phyloP scores from a whole-genome alignment of 2,797 vertebrate species.

The Spheniscus humboldti region DNA sequence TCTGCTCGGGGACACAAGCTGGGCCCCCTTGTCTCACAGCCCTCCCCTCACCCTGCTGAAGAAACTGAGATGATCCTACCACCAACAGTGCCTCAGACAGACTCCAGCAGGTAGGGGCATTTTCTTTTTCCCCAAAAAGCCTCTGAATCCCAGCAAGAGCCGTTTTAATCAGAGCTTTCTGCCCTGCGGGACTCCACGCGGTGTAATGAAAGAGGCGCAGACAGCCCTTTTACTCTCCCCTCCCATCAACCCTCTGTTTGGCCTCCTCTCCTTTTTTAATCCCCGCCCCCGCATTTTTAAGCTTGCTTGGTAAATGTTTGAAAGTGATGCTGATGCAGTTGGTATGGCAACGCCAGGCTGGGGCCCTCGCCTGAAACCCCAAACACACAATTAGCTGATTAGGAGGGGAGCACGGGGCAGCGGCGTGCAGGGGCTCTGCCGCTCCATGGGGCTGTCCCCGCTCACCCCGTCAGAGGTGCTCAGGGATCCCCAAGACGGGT shows the following conservation, averaged over 20 bases:
- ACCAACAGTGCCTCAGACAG: not conserved
- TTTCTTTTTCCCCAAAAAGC: constrained; percentile 22
- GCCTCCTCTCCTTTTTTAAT: constrained; percentile 19
- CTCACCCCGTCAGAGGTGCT: not conserved
- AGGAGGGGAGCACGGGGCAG: not conserved
- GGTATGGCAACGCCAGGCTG: constrained; percentile 59
- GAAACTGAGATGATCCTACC: not conserved
- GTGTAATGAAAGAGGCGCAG: constrained; percentile 21
- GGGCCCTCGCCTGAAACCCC: constrained; percentile 53
- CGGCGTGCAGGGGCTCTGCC: not conserved
- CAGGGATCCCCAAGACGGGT: not conserved
- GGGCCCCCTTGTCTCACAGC: not conserved
- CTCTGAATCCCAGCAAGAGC: constrained; percentile 28
- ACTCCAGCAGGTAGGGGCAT: not conserved
- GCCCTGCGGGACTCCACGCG: not conserved
- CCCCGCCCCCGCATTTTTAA: not conserved
- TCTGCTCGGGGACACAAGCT: not conserved
- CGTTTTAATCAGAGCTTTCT: constrained; percentile 42
- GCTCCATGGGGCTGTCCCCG: not conserved
- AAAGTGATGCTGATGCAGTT: constrained; percentile 55
- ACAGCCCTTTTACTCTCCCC: constrained; percentile 34
- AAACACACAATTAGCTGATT: constrained; percentile 65
- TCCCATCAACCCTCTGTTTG: constrained; percentile 38
- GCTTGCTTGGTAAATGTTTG: constrained; percentile 41
- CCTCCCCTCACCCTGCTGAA: not conserved